A percentile compares a stretch with the other conserved stretches of the same genome.
Conservation (phyloP, 2,113 vertebrate species). For the Pseudolaguvia tuberculata region DNA sequence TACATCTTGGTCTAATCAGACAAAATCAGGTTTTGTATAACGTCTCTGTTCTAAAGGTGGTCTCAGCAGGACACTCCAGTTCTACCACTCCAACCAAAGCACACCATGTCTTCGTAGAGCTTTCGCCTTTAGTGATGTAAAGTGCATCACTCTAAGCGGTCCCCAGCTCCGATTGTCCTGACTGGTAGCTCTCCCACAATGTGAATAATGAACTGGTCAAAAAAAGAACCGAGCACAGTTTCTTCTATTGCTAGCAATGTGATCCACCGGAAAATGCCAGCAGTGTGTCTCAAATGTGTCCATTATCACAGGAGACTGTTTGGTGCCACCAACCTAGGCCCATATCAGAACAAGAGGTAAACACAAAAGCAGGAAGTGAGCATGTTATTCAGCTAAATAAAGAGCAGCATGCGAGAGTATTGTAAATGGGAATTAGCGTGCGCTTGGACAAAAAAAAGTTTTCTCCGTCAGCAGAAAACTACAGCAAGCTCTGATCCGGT, state of each 20-base stretch:
- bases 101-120: too few relatives aligned
- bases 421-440: conserved; percentile 34
- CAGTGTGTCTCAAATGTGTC: conserved; percentile 51
- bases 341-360: conserved; percentile 42
- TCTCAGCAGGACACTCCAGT: too few relatives aligned
- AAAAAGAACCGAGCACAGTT: conserved; percentile 49
- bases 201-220: conserved; percentile 38
- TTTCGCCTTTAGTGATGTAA: not conserved
- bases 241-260: conserved; percentile 43
- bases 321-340: conserved; percentile 37
- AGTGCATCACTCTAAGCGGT: conserved; percentile 18
- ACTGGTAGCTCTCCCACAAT: conserved; percentile 28
- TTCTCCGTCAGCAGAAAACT: conserved; percentile 40
- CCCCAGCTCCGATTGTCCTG: conserved; percentile 32
- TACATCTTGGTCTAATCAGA: too few relatives aligned
- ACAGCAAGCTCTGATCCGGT: not conserved
- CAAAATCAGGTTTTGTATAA: too few relatives aligned
- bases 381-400: conserved; percentile 37
- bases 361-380: conserved; percentile 31
- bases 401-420: conserved; percentile 28
- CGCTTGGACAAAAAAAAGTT: conserved; percentile 23
- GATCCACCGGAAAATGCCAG: conserved; percentile 49
- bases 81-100: too few relatives aligned
- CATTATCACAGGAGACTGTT: conserved; percentile 44
- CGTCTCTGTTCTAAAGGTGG: too few relatives aligned